Conservation (phyloP, 2,888 invertebrate genomes). For the Xestia rhomboidea region DNA sequence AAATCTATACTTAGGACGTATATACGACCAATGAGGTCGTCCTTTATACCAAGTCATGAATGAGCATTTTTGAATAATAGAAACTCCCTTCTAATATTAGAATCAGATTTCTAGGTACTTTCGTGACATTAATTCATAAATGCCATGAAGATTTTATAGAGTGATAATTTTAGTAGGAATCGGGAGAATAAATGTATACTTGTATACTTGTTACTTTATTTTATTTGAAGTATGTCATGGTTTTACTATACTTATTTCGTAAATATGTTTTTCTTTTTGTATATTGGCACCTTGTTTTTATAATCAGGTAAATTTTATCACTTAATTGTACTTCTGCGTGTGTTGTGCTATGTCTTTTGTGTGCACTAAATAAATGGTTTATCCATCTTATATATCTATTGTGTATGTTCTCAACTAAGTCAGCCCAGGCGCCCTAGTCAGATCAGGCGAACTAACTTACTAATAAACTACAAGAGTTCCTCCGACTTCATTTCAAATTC, state of each 20-base stretch:
- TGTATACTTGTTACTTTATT: no score
- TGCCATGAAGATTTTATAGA: background rate
- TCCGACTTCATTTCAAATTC: slow-evolving; percentile 77
- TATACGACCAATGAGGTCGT: slow-evolving; percentile 15
- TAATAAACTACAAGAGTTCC: slow-evolving; percentile 74
- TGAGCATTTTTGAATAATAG: slow-evolving; percentile 32
- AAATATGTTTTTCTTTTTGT: no score
- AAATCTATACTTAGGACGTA: slow-evolving; percentile 25
- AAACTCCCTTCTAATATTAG: slow-evolving; percentile 35
- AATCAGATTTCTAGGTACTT: slow-evolving; percentile 10
- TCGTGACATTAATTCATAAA: slow-evolving; percentile 17
- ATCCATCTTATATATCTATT: no score
- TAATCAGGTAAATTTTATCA: no score
- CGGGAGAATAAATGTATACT: background rate
- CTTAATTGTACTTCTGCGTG: no score
- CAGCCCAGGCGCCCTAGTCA: slow-evolving; percentile 13
- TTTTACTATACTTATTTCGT: no score
- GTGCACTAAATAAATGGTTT: no score
- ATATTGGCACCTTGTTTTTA: no score
- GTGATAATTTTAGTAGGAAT: slow-evolving; percentile 5
- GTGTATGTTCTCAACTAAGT: background rate
- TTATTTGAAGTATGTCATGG: no score
- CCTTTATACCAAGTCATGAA: slow-evolving; percentile 16
- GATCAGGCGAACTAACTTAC: slow-evolving; percentile 45
- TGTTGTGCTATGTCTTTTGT: no score